These are phyloP conservation scores for Uria aalge DNA, from an alignment of 2,113 vertebrate species.

Conservation along the genomic window DNA sequence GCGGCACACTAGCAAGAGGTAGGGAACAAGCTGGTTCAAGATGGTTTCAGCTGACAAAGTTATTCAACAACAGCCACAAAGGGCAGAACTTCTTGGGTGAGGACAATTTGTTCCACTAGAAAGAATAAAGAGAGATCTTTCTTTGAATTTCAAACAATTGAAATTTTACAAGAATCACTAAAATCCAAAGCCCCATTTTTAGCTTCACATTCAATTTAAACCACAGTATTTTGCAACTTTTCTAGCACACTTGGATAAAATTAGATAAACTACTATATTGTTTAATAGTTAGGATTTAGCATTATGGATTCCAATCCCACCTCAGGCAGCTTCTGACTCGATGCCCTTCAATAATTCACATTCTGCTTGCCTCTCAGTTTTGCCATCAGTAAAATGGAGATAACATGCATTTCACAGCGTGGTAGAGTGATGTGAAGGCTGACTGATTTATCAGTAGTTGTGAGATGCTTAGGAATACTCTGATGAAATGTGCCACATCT, in stretches of 20 bases:
- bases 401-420: constrained; percentile 16
- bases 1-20: not conserved
- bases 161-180: not conserved
- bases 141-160: not conserved
- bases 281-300: constrained; percentile 2
- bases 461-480: constrained; percentile 47
- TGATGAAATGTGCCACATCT: constrained; percentile 64
- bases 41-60: not conserved
- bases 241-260: not conserved
- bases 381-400: constrained; percentile 45
- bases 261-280: not conserved
- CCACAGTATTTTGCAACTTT: not conserved
- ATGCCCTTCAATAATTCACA: constrained; percentile 45
- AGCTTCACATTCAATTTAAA: not conserved
- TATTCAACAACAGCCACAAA: not conserved
- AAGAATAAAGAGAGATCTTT: not conserved
- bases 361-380: constrained; percentile 50
- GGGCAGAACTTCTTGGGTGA: not conserved
- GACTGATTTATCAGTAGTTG: constrained; percentile 63
- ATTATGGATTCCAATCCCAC: not conserved
- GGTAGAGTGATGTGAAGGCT: constrained; percentile 16
- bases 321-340: not conserved
- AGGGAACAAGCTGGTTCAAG: not conserved
- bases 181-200: not conserved
- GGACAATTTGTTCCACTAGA: not conserved